These are phyloP conservation scores for Zaprionus africanus DNA, from an alignment of 1,140 invertebrate genomes.

Conservation along the genomic window DNA sequence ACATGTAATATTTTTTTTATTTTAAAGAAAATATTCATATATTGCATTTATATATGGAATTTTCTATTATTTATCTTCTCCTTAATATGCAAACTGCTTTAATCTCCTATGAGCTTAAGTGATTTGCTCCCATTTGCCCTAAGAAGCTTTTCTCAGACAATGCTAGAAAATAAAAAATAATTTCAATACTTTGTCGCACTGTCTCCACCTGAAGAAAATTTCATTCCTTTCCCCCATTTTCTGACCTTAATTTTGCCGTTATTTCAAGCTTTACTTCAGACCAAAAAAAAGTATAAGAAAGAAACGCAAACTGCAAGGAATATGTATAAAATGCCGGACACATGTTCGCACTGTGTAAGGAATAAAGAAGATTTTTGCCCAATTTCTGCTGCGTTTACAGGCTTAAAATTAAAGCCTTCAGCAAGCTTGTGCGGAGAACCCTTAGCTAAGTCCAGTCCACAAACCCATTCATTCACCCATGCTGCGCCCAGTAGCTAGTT, in stretches of 20 bases:
- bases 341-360: background rate
- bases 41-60: no score
- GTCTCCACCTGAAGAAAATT: background rate
- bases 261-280: background rate
- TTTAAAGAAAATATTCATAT: background rate
- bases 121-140: background rate
- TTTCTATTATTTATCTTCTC: background rate
- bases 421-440: background rate
- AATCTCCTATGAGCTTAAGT: background rate
- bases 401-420: constrained; percentile 17
- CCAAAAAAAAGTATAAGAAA: background rate
- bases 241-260: background rate
- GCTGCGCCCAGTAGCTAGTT: constrained; percentile 18
- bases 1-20: background rate
- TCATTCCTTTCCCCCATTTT: background rate
- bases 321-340: background rate
- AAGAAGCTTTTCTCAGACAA: constrained; percentile 1
- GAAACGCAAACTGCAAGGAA: background rate
- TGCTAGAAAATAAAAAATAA: background rate
- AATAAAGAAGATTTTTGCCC: background rate
- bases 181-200: background rate
- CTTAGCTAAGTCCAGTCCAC: background rate
- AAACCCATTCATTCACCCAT: no score
- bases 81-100: background rate
- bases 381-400: background rate